Evolutionary conservation across 2,797 vertebrate species (phyloP).

Genomic region (Hemitrygon akajei): DNA sequence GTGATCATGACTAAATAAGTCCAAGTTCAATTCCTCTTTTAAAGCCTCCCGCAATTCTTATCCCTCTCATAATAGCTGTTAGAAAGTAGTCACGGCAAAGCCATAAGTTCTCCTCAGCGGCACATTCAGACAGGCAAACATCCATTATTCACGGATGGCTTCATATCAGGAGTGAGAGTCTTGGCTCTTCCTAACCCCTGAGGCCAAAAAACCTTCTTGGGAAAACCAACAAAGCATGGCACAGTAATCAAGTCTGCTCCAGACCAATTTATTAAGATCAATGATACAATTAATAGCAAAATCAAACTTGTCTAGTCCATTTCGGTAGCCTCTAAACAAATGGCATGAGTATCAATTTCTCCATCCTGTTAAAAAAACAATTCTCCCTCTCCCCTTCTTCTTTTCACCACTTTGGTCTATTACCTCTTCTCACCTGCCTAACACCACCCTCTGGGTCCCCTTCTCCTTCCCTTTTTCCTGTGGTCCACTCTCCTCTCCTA

Average conservation of each 20-base stretch:
- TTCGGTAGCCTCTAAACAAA: no score
- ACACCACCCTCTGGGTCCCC: no score
- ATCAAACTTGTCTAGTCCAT: neutral
- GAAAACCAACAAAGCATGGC: neutral
- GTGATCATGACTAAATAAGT: no score
- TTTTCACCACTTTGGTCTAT: no score
- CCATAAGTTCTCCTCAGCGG: neutral
- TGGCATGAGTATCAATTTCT: no score
- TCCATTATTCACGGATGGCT: no score
- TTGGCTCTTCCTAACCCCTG: neutral
- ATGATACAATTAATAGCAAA: neutral
- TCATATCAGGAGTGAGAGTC: neutral
- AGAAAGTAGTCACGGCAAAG: neutral
- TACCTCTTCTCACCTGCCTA: no score
- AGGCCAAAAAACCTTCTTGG: neutral
- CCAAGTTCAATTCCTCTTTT: neutral
- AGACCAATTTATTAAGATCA: neutral
- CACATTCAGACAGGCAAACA: no score
- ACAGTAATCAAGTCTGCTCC: neutral
- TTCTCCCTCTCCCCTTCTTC: no score
- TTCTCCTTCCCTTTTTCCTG: no score
- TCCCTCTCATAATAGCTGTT: neutral
- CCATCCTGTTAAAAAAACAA: no score
- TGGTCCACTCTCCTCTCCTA: no score
- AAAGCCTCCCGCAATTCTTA: neutral